A percentile compares a stretch with the other conserved stretches of the same genome.
Conservation (phyloP, 2,797 vertebrate genomes). For the Hyperoplus immaculatus region DNA sequence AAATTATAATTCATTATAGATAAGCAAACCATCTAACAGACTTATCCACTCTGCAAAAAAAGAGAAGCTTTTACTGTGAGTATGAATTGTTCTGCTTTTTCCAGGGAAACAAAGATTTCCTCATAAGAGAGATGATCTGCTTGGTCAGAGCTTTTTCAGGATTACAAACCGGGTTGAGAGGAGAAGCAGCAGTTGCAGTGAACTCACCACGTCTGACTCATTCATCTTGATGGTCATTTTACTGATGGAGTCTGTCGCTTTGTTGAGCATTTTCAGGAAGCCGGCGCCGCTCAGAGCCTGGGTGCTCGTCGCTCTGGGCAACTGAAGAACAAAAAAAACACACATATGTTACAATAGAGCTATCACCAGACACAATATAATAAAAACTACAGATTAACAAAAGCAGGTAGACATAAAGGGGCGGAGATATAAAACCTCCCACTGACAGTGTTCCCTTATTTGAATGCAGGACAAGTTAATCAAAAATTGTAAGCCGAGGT, state of each 20-base stretch:
- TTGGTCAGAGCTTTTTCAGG: not conserved
- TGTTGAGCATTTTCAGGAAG: constrained; percentile 98
- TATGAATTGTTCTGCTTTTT: not conserved
- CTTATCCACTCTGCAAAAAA: not conserved
- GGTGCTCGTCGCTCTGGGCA: constrained; percentile 94
- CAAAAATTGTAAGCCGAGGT: not conserved
- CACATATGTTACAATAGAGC: not conserved
- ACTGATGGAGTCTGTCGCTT: constrained; percentile 96
- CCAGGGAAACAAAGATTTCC: not conserved
- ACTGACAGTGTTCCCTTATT: not conserved
- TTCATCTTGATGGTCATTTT: constrained; percentile 99
- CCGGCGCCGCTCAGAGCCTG: constrained; percentile 96
- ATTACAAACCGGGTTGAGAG: not conserved
- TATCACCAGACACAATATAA: not conserved
- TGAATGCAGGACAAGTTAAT: not conserved
- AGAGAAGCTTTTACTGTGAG: not conserved
- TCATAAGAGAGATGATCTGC: not conserved
- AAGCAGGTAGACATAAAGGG: not conserved
- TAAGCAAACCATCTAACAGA: not conserved
- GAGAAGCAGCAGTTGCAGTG: not conserved
- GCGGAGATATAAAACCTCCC: not conserved
- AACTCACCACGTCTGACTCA: constrained; percentile 95
- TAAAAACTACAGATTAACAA: not conserved
- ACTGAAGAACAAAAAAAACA: constrained; percentile 77
- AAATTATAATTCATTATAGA: too few relatives aligned